Evolutionary conservation across 92 coral and sea anemone genomes (phyloP).

Genomic region (Paramuricea clavata): DNA sequence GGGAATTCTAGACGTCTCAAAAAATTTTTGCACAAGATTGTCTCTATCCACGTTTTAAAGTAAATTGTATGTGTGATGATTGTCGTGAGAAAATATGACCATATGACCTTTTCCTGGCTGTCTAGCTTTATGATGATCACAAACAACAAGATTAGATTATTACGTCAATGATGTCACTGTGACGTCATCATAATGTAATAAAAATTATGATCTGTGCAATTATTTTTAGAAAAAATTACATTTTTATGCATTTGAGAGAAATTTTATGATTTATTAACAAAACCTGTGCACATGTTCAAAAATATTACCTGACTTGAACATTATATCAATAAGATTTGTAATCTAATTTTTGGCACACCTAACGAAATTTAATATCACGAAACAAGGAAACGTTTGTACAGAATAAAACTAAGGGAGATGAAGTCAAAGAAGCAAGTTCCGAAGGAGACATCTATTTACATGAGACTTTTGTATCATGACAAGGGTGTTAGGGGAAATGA

Average conservation of each 20-base stretch:
- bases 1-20: too few relatives aligned
- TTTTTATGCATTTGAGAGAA: neutral
- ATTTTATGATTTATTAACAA: neutral
- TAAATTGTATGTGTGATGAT: too few relatives aligned
- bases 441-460: conserved; percentile 6
- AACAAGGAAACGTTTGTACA: neutral
- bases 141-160: neutral
- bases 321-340: neutral
- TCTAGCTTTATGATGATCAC: neutral
- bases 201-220: neutral
- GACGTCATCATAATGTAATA: neutral
- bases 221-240: neutral
- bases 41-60: too few relatives aligned
- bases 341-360: neutral
- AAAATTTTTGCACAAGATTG: too few relatives aligned
- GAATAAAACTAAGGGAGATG: neutral
- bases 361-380: neutral
- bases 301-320: neutral
- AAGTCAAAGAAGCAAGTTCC: conserved; percentile 12
- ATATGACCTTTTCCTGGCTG: neutral
- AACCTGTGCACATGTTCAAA: neutral
- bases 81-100: neutral
- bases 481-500: neutral
- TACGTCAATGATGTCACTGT: neutral
- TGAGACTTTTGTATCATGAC: neutral